Evolutionary conservation across 1,140 invertebrate species (phyloP).

Genomic region (Nasonia longicornis): DNA sequence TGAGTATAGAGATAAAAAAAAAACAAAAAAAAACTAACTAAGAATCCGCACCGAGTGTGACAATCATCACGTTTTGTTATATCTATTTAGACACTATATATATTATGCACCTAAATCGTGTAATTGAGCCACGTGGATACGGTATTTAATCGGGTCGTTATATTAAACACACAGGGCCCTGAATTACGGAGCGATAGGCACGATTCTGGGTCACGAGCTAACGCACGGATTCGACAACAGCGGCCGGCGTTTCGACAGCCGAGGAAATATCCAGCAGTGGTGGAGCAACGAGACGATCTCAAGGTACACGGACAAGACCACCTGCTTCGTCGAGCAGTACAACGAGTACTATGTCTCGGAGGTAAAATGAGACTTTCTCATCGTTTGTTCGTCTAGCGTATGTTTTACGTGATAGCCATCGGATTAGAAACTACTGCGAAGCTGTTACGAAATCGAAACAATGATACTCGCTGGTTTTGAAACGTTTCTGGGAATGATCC

Average conservation of each 20-base stretch:
- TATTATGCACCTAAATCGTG: no score
- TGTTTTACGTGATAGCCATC: no score
- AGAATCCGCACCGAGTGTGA: neutral
- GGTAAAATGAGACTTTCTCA: slow-evolving; percentile 43
- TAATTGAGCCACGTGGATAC: neutral
- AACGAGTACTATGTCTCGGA: slow-evolving; percentile 75
- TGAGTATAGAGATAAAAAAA: slow-evolving; percentile 51
- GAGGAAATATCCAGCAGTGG: slow-evolving; percentile 84
- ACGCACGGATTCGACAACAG: slow-evolving; percentile 88
- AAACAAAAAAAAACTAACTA: neutral
- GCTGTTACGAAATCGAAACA: neutral
- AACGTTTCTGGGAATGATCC: no score
- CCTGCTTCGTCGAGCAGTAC: slow-evolving; percentile 93
- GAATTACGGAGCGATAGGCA: slow-evolving; percentile 87
- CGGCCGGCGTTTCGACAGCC: slow-evolving; percentile 80
- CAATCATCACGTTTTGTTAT: slow-evolving; percentile 3
- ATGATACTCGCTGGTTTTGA: neutral
- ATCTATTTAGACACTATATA: neutral
- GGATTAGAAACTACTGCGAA: no score
- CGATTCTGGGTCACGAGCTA: slow-evolving; percentile 86
- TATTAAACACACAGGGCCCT: slow-evolving; percentile 71
- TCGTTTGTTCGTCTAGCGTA: no score
- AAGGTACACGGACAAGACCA: slow-evolving; percentile 77
- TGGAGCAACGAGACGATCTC: slow-evolving; percentile 84
- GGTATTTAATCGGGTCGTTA: neutral